Evolutionary conservation across 2,113 vertebrate species (phyloP).

Genomic region (Trichechus manatus): DNA sequence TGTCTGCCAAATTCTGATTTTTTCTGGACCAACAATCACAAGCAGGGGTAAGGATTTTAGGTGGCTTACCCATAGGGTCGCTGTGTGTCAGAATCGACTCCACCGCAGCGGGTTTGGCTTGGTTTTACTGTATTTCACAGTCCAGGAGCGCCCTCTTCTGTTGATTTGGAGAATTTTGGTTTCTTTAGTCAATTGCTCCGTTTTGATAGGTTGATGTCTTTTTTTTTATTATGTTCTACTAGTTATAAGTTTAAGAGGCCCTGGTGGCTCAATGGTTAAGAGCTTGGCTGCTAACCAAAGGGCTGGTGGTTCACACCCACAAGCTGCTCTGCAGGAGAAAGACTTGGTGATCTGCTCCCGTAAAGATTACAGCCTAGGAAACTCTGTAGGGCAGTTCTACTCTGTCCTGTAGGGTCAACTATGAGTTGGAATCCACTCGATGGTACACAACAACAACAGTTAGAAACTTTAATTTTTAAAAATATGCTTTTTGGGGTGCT

Average conservation of each 20-base stretch:
- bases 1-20: neutral
- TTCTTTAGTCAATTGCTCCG: neutral
- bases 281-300: too few relatives aligned
- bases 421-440: too few relatives aligned
- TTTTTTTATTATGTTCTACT: slow-evolving; percentile 33
- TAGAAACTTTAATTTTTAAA: neutral
- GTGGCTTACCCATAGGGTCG: too few relatives aligned
- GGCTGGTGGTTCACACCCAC: too few relatives aligned
- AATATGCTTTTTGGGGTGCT: neutral
- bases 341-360: too few relatives aligned
- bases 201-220: neutral
- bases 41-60: neutral
- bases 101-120: too few relatives aligned
- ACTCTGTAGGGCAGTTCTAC: too few relatives aligned
- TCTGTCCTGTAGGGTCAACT: too few relatives aligned
- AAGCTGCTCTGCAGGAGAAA: too few relatives aligned
- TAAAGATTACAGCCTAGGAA: too few relatives aligned
- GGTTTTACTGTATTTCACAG: neutral
- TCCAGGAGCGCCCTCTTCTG: slow-evolving; percentile 66
- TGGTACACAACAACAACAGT: neutral
- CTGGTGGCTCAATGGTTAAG: too few relatives aligned
- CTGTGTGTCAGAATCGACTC: too few relatives aligned
- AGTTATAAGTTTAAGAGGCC: neutral
- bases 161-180: slow-evolving; percentile 9
- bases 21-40: neutral